Base-by-base conservation (phyloP, 2,888 invertebrate species). In the Idaea dimidiata region DNA sequence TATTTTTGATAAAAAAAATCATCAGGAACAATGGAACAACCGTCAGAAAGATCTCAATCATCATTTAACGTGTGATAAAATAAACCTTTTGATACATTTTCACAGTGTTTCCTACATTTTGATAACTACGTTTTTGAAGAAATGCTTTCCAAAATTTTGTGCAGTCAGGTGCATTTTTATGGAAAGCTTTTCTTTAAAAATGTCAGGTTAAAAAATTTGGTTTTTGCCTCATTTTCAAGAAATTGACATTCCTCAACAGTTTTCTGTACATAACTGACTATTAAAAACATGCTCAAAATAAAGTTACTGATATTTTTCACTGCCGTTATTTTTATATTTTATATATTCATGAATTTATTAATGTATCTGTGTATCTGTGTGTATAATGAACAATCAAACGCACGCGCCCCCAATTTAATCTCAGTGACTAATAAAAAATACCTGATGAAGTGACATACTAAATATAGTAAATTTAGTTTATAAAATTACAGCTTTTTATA, bases 391-490 rank as follows among this genome's bases (percentile, higher is more conserved):
- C 43, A 43, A 43, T 8, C 43, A 43, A 10, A 43, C 14, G 14
- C 43, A 43, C 10, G 43, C 43, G 43, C 14, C 3, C 43, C 8
- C 43, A 43, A 43, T 43, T 43, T 43, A 14, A 43, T 43, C 43
- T 14, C 43, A 43, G 76, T 76, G 74, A 78, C 74, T 75, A 77
- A 77, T 64, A 43, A 43, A 43, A 43, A 43, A 43, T 57, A 80
- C 75, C 77, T 80, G 72, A 75, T 73, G 72, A 72, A 71, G 80
- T 82, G 81, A 77, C 77, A 80, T 78, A 80, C 71, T 80, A 76
- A 74, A 70, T 70, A 55, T 71, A 73, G 64, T 65, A 63, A n/a
- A 64, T 65, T 55, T 64, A 63, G 59, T 61, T 58, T 61, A 60
- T 62, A 60, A 17, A 58, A 60, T 56, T 55, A 56, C 18, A 56